phyloP scores from a whole-genome alignment of 2,888 invertebrate genomes.

The Cryptus viduatorius region DNA sequence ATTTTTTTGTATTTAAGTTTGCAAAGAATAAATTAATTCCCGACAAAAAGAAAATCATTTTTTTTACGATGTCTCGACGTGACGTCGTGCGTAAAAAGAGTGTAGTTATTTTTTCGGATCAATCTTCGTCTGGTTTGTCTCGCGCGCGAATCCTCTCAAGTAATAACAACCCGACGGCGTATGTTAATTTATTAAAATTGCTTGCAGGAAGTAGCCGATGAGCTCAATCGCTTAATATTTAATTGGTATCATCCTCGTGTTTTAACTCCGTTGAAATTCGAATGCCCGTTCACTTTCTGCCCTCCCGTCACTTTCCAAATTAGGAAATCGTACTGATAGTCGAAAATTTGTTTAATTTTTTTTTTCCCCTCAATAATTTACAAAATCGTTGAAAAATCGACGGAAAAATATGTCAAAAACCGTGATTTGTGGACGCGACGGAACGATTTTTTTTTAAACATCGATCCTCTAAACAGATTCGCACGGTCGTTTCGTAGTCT shows the following conservation, averaged over 20 bases:
- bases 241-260: constrained; percentile 68
- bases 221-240: constrained; percentile 70
- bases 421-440: neutral
- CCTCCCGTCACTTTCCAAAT: constrained; percentile 66
- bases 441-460: neutral
- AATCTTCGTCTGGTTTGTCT: neutral
- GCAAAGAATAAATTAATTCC: neutral
- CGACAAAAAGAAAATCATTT: neutral
- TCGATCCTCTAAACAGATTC: neutral
- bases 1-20: no score
- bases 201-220: constrained; percentile 44
- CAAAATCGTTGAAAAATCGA: constrained; percentile 22
- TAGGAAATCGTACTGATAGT: constrained; percentile 57
- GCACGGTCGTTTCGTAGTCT: neutral
- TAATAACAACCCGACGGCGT: constrained; percentile 42
- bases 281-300: constrained; percentile 50
- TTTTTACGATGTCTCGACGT: neutral
- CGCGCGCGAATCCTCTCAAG: constrained; percentile 10
- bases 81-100: neutral
- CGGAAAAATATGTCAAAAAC: constrained; percentile 24
- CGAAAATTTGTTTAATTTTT: constrained; percentile 33
- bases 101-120: neutral
- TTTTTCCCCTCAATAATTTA: neutral
- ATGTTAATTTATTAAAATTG: constrained; percentile 67
- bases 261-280: constrained; percentile 52